Evolutionary conservation across 2,888 invertebrate genomes (phyloP), one percentile per base, ranked within the genome.

Genomic region (Sacculina carcini): DNA sequence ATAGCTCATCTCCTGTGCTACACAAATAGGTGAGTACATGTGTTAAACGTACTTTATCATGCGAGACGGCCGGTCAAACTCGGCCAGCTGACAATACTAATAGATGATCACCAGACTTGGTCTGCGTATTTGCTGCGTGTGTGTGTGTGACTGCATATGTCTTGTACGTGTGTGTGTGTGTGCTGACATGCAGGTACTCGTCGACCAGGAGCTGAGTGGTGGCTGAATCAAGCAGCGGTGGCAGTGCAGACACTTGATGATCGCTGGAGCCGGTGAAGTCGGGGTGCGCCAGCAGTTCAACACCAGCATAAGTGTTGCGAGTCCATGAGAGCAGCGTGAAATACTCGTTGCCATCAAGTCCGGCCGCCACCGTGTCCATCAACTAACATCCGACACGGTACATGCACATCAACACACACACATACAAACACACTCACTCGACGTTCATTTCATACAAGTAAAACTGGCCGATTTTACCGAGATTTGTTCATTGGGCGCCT

Each of bases 321-420:
- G 79, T 76, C 96, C 96, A 98, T 0, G 82, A 79, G 9, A 98
- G 69, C 51, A 98, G 67, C 0, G 92, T 85, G 1, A 96, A 90
- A 64, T 87, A 86, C 65, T 98, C 98, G 64, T 94, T 94, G 38
- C 92, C 94, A 69, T 94, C 84, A 51, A 96, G 67, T 0, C 86
- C 86, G 59, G 74, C 78, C 34, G 75, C 73, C n/a, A 89, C 83
- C 44, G 89, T 74, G 61, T 87, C 87, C 66, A 85, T 78, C 16
- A 94, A 67, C 81, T 71, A 60, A 47, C 21, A 31, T 5, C 36
- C 24, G 29, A 3, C 42, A n/a, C 5, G 14, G 24, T 19, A 42
- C 6, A 42, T 24, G 23, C 19, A 19, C 42, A 42, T 19, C 19
- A 2, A 42, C 2, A 42, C 19, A 42, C n/a, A 40, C 40, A 40